phyloP scores from a whole-genome alignment of 37 sponge, comb jelly and placozoan genomes.

The Tethya wilhelma region DNA sequence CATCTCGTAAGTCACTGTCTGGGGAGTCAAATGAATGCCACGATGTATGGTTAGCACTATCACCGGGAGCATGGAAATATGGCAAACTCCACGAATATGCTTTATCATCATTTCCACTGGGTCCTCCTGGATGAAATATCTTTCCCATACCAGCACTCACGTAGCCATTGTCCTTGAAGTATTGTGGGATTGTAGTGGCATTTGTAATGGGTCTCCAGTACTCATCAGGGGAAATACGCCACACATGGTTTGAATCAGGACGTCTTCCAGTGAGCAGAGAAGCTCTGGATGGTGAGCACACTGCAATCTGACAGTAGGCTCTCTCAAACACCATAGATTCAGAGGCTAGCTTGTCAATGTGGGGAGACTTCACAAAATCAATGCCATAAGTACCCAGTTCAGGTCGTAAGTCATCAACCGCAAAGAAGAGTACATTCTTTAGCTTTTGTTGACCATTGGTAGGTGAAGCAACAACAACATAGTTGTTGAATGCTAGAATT shows the following conservation, averaged over 20 bases:
- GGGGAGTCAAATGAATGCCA: constrained; percentile 36
- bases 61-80: constrained; percentile 30
- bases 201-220: constrained; percentile 52
- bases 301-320: constrained; percentile 64
- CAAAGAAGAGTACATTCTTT: no score
- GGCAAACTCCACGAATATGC: constrained; percentile 54
- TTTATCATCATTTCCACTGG: constrained; percentile 54
- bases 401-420: constrained; percentile 46
- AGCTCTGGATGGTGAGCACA: constrained; percentile 57
- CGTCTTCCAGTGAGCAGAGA: constrained; percentile 60
- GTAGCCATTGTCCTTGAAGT: constrained; percentile 68
- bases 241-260: constrained; percentile 56
- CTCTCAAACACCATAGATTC: constrained; percentile 51
- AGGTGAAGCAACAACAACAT: no score
- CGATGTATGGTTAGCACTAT: background rate
- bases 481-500: no score
- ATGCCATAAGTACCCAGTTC: constrained; percentile 51
- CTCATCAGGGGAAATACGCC: constrained; percentile 37
- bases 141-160: constrained; percentile 55
- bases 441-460: no score
- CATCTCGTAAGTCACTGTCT: constrained; percentile 37
- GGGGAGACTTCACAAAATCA: constrained; percentile 9
- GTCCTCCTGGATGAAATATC: constrained; percentile 55
- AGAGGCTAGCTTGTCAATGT: constrained; percentile 51
- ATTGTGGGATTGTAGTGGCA: constrained; percentile 64